Evolutionary conservation across 1,140 invertebrate genomes (phyloP).

Genomic region (Aphaenogaster ashmeadi): DNA sequence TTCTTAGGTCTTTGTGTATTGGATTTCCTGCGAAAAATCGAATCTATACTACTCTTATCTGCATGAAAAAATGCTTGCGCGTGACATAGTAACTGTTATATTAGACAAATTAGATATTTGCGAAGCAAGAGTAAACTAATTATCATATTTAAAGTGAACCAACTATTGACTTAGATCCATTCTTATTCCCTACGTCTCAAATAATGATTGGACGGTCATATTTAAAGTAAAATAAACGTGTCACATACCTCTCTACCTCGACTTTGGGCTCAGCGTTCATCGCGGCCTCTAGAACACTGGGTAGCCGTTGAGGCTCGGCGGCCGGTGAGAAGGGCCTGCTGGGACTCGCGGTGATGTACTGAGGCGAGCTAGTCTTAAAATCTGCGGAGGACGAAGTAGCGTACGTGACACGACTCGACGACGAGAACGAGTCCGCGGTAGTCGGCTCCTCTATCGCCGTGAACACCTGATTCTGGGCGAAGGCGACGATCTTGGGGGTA

Average conservation of each 20-base stretch:
- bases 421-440: slow-evolving; percentile 72
- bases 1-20: background rate
- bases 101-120: background rate
- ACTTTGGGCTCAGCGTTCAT: slow-evolving; percentile 95
- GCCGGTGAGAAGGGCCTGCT: slow-evolving; percentile 82
- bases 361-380: slow-evolving; percentile 76
- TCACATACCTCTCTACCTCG: slow-evolving; percentile 91
- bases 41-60: background rate
- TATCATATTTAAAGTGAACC: background rate
- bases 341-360: slow-evolving; percentile 81
- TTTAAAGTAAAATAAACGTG: background rate
- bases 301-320: slow-evolving; percentile 85
- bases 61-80: background rate
- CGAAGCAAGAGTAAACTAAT: background rate
- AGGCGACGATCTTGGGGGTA: slow-evolving; percentile 82
- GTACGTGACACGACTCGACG: slow-evolving; percentile 77
- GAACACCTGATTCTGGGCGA: slow-evolving; percentile 79
- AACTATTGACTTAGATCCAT: background rate
- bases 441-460: slow-evolving; percentile 77
- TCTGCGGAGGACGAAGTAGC: slow-evolving; percentile 70
- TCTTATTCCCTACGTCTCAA: background rate
- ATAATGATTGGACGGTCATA: background rate
- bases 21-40: background rate
- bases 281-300: slow-evolving; percentile 93
- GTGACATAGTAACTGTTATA: background rate